phyloP scores from a whole-genome alignment of 2,888 invertebrate genomes.

The Allygus modestus region DNA sequence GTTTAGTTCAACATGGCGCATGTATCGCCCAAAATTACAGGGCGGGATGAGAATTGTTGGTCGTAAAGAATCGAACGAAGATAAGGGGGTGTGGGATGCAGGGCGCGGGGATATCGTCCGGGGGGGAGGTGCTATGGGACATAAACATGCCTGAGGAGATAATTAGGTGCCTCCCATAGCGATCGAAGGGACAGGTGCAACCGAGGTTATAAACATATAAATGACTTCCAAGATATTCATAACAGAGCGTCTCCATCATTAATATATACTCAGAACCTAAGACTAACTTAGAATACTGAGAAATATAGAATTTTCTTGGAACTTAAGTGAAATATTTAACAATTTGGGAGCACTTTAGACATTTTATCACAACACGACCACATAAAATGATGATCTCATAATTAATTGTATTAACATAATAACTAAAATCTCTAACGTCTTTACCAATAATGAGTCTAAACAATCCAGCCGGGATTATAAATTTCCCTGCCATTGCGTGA shows the following conservation, averaged over 20 bases:
- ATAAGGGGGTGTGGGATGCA: neutral
- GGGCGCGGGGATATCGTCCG: neutral
- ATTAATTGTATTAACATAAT: too few relatives aligned
- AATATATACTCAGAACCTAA: too few relatives aligned
- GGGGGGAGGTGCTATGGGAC: neutral
- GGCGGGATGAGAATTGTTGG: constrained; percentile 12
- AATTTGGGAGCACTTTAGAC: too few relatives aligned
- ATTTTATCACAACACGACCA: too few relatives aligned
- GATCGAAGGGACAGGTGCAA: neutral
- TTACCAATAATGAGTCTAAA: neutral
- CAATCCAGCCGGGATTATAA: neutral
- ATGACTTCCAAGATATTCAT: too few relatives aligned
- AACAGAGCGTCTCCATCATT: too few relatives aligned
- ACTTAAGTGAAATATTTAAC: too few relatives aligned
- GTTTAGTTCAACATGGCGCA: neutral
- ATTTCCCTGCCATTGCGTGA: neutral
- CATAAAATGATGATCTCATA: too few relatives aligned
- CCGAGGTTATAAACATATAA: too few relatives aligned
- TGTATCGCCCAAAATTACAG: constrained; percentile 35
- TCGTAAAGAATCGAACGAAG: constrained; percentile 23
- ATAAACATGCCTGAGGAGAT: constrained; percentile 8
- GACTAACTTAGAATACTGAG: too few relatives aligned
- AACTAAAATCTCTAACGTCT: too few relatives aligned
- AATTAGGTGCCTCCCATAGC: neutral
- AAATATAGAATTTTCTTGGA: too few relatives aligned